Evolutionary conservation across 1,140 invertebrate species (phyloP), one percentile per base, ranked within the genome.

Genomic region (Tribolium madens): DNA sequence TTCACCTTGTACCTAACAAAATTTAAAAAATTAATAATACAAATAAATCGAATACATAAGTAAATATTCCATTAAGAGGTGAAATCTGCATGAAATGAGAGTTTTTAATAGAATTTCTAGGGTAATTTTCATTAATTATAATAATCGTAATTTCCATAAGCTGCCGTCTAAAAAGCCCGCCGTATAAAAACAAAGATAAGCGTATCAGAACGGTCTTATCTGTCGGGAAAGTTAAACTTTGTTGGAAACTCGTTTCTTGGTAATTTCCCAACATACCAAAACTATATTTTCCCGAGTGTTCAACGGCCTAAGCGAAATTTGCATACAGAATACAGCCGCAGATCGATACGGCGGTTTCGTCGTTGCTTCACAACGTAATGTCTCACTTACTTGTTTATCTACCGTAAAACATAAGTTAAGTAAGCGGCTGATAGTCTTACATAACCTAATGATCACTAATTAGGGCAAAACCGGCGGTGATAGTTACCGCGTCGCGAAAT

Each of bases 341-440:
- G 57, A 64, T 64, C 57, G 57, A 64, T 64, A 64, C n/a, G 57
- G 14, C 6, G 57, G 21, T 64, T 64, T 33, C 21, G 48, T n/a
- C 57, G 21, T 7, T 26, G 21, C 21, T 18, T 64, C 57, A 71
- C 53, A 42, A 76, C 74, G 31, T 77, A 80, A 81, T 76, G 79
- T 79, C 76, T 82, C 72, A 79, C 73, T 81, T 77, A 70, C 77
- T 80, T 81, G 78, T 82, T 82, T 81, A 81, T 82, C 75, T 79
- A 80, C 64, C 81, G 76, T 82, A 79, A 82, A 82, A 82, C 81
- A 81, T 81, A 82, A 79, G 81, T 82, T 79, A 81, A 76, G 76
- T 76, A 74, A 80, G 70, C 76, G 75, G 68, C 15, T 79, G 79
- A 82, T 81, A 81, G 76, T 79, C 57, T 70, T 73, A 78, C 76